phyloP scores from a whole-genome alignment of 2,797 vertebrate genomes.

The Discoglossus pictus region DNA sequence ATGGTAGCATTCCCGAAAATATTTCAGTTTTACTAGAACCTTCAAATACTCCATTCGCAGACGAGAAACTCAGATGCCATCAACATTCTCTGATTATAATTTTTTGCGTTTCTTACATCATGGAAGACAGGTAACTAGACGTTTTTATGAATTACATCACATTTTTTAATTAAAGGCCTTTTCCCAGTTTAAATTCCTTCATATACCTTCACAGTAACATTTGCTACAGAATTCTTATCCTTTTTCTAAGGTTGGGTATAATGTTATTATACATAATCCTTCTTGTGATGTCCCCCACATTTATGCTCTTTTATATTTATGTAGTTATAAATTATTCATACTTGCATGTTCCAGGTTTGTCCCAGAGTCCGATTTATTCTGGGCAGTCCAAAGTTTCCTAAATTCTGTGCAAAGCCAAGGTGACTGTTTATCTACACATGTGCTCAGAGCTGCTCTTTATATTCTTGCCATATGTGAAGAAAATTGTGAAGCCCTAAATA shows the following conservation, averaged over 20 bases:
- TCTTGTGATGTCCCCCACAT: too few relatives aligned
- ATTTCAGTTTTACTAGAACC: conserved; percentile 74
- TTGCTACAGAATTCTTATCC: too few relatives aligned
- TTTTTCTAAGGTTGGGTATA: too few relatives aligned
- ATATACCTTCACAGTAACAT: too few relatives aligned
- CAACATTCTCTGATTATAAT: conserved; percentile 83
- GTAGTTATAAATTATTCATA: background rate
- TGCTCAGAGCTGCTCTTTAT: conserved; percentile 83
- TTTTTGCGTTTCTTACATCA: conserved; percentile 75
- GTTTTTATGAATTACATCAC: background rate
- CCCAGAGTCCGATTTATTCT: conserved; percentile 79
- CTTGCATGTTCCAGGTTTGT: conserved; percentile 77
- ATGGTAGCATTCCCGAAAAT: conserved; percentile 74
- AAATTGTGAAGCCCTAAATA: conserved; percentile 68
- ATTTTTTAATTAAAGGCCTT: too few relatives aligned
- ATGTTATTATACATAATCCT: too few relatives aligned
- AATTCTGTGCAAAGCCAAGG: conserved; percentile 75
- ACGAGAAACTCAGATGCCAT: conserved; percentile 68
- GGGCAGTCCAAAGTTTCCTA: conserved; percentile 76
- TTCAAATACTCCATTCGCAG: conserved; percentile 66
- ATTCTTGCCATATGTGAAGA: conserved; percentile 85
- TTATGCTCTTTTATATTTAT: conserved; percentile 15
- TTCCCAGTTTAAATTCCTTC: too few relatives aligned
- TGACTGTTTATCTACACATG: conserved; percentile 62
- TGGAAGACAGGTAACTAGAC: conserved; percentile 84